phyloP scores from a whole-genome alignment of 2,797 vertebrate genomes.

The Myiotriccus ornatus region DNA sequence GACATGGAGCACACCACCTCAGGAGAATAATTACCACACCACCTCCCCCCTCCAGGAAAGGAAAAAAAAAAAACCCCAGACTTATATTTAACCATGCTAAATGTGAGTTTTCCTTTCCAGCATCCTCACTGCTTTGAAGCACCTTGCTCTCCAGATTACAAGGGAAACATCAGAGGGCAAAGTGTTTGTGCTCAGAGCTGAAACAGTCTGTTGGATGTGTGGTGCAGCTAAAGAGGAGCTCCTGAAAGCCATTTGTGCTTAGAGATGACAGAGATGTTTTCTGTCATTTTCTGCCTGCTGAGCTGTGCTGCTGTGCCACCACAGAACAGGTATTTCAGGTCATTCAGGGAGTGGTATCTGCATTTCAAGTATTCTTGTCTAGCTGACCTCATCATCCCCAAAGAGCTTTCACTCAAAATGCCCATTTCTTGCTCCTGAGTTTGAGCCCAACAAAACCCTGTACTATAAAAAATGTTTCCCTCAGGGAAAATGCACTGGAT shows the following conservation, averaged over 20 bases:
- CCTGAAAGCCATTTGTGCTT: not conserved
- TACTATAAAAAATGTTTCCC: not conserved
- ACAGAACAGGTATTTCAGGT: conserved; percentile 47
- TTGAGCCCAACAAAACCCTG: not conserved
- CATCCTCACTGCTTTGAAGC: conserved; percentile 65
- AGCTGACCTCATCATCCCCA: not conserved
- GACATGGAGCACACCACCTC: not conserved
- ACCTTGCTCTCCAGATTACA: conserved; percentile 42
- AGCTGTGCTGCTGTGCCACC: not conserved
- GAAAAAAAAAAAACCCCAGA: not conserved
- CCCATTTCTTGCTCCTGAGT: not conserved
- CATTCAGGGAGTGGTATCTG: not conserved
- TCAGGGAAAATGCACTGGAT: not conserved
- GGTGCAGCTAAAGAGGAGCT: not conserved
- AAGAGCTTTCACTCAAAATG: not conserved
- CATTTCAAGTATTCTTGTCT: not conserved
- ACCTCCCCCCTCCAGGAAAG: no score
- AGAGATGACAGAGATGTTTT: not conserved
- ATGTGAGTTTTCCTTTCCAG: conserved; percentile 16
- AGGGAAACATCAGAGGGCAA: conserved; percentile 3
- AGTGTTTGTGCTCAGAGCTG: conserved; percentile 7
- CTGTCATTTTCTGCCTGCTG: not conserved
- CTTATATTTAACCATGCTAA: not conserved
- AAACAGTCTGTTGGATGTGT: not conserved
- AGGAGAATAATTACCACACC: not conserved